Base-by-base conservation (phyloP, 2,797 vertebrate genomes). In the Rhinella marina region DNA sequence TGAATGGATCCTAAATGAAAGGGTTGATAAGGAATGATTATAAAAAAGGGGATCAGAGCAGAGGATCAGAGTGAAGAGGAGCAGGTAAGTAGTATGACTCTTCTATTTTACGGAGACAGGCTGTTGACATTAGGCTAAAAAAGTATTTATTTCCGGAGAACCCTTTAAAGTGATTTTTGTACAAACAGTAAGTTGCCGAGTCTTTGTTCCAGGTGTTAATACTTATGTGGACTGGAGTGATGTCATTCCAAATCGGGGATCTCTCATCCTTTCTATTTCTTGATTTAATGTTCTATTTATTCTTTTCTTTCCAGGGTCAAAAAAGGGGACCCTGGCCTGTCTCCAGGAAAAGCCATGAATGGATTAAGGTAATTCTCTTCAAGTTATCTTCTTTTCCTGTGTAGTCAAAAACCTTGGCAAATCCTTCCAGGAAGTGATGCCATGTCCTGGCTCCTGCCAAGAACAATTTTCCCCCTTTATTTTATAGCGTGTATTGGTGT, bases 251-350 rank as follows among this genome's bases (percentile, higher is more conserved):
- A 50, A 23, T 23, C 50, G 48, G 66, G 41, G 32, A 59, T 82
- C 80, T 9, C 73, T 17, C 61, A 11, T 17, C 17, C 57, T 62
- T 73, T 87, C n/a, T 79, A 41, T 50, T 83, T 78, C 4, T 62
- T 62, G 19, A 52, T 41, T 87, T 21, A 87, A 7, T 25, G 72
- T 41, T 77, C 27, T 64, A 2, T 1, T 81, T 90, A 12, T 88
- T 92, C 87, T 91, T 91, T 52, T 88, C 90, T 0, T 94, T 95
- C 92, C 92, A 99, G 98, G 98, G 98, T 80, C 96, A 95, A 90
- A 99, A 99, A 99, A 91, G 98, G 98, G 88, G 98, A 99, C 93
- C 96, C 98, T 13, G 98, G 97, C 85, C 92, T 97, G 48, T 99
- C 98, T 50, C 97, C 98, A 92, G 98, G 97, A 86, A 97, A 95